These are phyloP conservation scores for Argopecten irradians DNA, from an alignment of 1,140 invertebrate genomes.

Conservation along the genomic window DNA sequence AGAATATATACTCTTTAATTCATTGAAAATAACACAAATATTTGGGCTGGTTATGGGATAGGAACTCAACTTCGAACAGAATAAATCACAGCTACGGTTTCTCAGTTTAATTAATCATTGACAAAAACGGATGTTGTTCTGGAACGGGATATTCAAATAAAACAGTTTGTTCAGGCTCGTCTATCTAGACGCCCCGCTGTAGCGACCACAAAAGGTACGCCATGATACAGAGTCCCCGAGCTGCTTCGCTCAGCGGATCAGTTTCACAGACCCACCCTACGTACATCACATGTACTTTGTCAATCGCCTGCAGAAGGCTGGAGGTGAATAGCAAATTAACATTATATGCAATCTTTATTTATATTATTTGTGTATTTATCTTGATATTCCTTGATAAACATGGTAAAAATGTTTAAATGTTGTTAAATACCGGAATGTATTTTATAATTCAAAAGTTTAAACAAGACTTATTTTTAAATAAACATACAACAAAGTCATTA, in stretches of 20 bases:
- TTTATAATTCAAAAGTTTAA: too few species aligned
- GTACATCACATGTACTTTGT: background rate
- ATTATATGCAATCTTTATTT: too few species aligned
- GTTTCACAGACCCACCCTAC: background rate
- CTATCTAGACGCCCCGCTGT: background rate
- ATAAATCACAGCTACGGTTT: constrained; percentile 21
- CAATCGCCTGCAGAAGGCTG: background rate
- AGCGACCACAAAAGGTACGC: background rate
- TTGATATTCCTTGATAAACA: too few species aligned
- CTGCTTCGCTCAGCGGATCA: background rate
- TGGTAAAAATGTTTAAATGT: too few species aligned
- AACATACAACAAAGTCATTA: too few species aligned
- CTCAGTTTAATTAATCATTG: constrained; percentile 16
- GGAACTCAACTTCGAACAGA: background rate
- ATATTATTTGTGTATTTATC: too few species aligned
- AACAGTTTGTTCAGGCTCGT: constrained; percentile 20
- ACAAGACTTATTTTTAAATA: too few species aligned
- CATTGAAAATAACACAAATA: constrained; percentile 23
- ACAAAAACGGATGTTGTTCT: constrained; percentile 21
- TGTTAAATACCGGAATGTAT: too few species aligned
- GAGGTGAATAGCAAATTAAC: too few species aligned
- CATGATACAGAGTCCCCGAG: constrained; percentile 9
- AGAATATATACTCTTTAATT: constrained; percentile 19
- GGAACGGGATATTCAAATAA: constrained; percentile 21
- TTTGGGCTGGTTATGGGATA: constrained; percentile 14